Conservation (phyloP, 2,888 invertebrate species). For the Stenodera caucasica region DNA sequence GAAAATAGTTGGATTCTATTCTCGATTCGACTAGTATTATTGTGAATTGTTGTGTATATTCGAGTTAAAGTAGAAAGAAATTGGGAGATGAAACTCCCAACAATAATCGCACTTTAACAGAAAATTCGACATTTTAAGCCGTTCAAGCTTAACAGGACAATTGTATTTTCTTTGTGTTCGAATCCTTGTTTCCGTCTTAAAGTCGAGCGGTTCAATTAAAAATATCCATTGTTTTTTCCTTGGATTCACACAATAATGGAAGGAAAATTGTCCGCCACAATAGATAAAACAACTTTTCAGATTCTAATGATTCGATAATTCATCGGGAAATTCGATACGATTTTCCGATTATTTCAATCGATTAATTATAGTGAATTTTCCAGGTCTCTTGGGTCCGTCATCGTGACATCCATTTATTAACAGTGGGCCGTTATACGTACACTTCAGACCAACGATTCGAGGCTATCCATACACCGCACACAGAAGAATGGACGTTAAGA, state of each 20-base stretch:
- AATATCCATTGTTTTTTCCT: background rate
- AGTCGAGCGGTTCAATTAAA: background rate
- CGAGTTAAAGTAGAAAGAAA: no score
- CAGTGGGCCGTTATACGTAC: conserved; percentile 76
- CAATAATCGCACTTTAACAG: no score
- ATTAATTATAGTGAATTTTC: conserved; percentile 30
- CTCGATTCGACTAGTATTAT: no score
- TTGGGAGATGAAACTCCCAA: no score
- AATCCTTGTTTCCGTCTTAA: background rate
- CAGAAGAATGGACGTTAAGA: conserved; percentile 84
- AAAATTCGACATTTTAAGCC: background rate
- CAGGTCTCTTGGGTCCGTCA: conserved; percentile 81
- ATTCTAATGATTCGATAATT: no score
- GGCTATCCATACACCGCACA: conserved; percentile 82
- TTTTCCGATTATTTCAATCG: background rate
- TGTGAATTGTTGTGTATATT: no score
- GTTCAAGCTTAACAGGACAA: no score
- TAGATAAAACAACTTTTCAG: no score
- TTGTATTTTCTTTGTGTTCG: background rate
- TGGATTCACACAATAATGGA: background rate
- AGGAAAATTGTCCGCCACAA: no score
- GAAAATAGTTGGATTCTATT: conserved; percentile 10
- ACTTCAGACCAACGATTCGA: conserved; percentile 85
- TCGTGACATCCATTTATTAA: conserved; percentile 73
- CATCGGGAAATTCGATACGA: no score